These are phyloP conservation scores for Magallana ariakensis DNA, from an alignment of 1,140 invertebrate species.

Conservation along the genomic window DNA sequence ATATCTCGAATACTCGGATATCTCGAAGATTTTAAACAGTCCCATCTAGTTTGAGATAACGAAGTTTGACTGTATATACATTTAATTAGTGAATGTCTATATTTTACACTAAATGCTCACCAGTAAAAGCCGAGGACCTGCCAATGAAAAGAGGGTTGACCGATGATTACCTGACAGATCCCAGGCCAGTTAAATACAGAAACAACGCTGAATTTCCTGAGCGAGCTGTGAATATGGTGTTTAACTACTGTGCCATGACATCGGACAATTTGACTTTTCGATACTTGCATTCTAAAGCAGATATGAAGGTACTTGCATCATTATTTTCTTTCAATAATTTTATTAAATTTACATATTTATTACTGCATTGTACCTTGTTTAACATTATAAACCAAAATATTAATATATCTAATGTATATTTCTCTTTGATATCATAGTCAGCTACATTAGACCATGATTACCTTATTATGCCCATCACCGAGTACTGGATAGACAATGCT, in stretches of 20 bases:
- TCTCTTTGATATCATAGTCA: slow-evolving; percentile 20
- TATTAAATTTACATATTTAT: not conserved
- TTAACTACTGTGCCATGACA: not conserved
- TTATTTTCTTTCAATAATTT: not conserved
- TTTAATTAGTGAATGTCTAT: too few relatives aligned
- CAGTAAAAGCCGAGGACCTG: too few relatives aligned
- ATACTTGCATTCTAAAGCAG: not conserved
- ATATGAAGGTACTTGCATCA: not conserved
- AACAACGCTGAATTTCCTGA: not conserved
- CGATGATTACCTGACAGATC: not conserved
- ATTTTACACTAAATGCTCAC: too few relatives aligned
- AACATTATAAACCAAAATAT: too few relatives aligned
- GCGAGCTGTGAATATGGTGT: not conserved
- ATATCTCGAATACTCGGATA: too few relatives aligned
- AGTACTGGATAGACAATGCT: not conserved
- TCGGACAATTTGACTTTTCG: not conserved
- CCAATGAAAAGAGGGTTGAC: too few relatives aligned
- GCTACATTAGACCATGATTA: slow-evolving; percentile 49
- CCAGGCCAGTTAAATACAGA: not conserved
- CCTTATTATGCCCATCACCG: slow-evolving; percentile 7
- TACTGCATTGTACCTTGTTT: too few relatives aligned
- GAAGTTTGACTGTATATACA: too few relatives aligned
- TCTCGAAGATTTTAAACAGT: too few relatives aligned
- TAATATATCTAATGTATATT: too few relatives aligned
- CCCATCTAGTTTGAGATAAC: too few relatives aligned